These are phyloP conservation scores for Pseudorectes ferrugineus DNA, from an alignment of 2,113 vertebrate genomes.

Conservation along the genomic window DNA sequence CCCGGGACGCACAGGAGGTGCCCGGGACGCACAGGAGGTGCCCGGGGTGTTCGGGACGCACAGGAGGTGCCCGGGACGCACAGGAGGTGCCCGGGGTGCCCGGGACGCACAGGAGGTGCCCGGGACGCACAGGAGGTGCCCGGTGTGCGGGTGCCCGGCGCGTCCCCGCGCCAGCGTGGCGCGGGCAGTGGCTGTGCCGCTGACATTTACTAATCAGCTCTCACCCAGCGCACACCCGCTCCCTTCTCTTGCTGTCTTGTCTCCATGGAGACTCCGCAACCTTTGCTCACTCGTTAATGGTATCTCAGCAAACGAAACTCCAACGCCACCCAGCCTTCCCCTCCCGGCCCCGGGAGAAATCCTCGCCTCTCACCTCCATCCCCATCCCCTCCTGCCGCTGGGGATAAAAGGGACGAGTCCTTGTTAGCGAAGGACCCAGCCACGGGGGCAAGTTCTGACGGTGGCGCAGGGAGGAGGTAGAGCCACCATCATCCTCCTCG, in stretches of 20 bases:
- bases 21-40: background rate
- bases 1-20: background rate
- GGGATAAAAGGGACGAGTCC: conserved; percentile 30
- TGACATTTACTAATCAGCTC: conserved; percentile 83
- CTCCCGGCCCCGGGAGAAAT: conserved; percentile 36
- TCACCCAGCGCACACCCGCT: conserved; percentile 72
- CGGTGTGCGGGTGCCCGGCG: background rate
- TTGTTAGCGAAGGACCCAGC: conserved; percentile 37
- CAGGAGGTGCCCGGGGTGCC: no score
- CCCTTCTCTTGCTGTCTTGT: conserved; percentile 77
- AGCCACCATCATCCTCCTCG: conserved; percentile 4
- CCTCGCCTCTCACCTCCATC: conserved; percentile 30
- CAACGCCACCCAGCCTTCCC: conserved; percentile 52
- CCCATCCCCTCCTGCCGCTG: conserved; percentile 17
- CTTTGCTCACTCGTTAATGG: conserved; percentile 81
- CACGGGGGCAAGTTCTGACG: conserved; percentile 38
- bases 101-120: background rate
- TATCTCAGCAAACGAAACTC: conserved; percentile 70
- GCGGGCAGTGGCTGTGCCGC: conserved; percentile 66
- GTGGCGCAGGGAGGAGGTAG: background rate
- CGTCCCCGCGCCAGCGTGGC: conserved; percentile 18
- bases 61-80: background rate
- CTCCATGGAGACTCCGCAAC: conserved; percentile 83
- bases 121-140: background rate
- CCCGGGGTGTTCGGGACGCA: no score